Percentiles rank a stretch among this genome's conserved stretches.
Conservation (phyloP, 2,113 vertebrate genomes). For the Pteropus alecto region DNA sequence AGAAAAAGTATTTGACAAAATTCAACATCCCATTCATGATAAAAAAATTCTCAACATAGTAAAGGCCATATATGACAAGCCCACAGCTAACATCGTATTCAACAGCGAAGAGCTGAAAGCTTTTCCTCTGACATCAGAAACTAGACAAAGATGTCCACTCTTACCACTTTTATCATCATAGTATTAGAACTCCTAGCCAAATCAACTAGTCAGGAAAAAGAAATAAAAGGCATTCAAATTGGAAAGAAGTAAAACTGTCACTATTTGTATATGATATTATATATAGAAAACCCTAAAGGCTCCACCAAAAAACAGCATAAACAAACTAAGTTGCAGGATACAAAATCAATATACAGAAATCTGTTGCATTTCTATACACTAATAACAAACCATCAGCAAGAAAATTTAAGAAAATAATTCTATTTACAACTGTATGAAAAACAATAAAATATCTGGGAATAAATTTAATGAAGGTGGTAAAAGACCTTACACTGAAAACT, state of each 20-base stretch:
- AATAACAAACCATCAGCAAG: not conserved
- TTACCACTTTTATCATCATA: too few species aligned
- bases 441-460: not conserved
- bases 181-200: too few species aligned
- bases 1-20: not conserved
- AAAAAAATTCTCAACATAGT: not conserved
- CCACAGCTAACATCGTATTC: not conserved
- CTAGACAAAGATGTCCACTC: not conserved
- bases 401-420: not conserved
- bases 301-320: not conserved
- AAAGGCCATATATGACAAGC: not conserved
- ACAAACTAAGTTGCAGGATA: not conserved
- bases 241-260: too few species aligned
- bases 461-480: not conserved
- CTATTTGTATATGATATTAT: too few species aligned
- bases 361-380: not conserved
- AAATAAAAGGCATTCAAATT: too few species aligned
- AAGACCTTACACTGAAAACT: not conserved
- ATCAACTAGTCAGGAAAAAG: too few species aligned
- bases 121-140: not conserved
- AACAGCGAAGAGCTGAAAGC: not conserved
- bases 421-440: not conserved
- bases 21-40: not conserved
- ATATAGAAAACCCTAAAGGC: not conserved
- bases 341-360: not conserved